These are phyloP conservation scores for Drosophila miranda DNA, from an alignment of 1,140 invertebrate species.

Conservation along the genomic window DNA sequence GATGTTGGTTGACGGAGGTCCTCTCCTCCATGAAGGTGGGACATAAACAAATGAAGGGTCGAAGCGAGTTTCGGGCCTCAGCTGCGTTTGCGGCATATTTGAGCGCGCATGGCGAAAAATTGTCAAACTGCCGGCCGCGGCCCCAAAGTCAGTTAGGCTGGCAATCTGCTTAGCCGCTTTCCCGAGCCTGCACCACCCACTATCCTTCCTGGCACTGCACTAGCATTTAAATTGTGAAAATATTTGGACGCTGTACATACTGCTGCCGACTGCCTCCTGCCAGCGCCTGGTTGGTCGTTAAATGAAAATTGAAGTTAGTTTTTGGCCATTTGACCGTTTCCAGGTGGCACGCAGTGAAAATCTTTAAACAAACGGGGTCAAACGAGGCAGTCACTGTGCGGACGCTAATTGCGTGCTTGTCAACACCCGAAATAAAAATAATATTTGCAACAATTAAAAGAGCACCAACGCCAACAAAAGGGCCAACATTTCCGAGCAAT, in stretches of 20 bases:
- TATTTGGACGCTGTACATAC: conserved; percentile 53
- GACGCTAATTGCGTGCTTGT: conserved; percentile 66
- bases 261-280: background rate
- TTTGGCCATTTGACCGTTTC: conserved; percentile 19
- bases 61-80: conserved; percentile 43
- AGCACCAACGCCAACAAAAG: conserved; percentile 41
- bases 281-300: conserved; percentile 35
- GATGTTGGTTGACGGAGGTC: too few species aligned
- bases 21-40: conserved; percentile 1
- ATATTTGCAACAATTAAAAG: conserved; percentile 77
- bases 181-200: conserved; percentile 9
- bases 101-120: conserved; percentile 69
- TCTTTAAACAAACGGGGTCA: conserved; percentile 51
- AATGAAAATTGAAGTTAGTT: conserved; percentile 60
- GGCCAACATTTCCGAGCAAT: conserved; percentile 25
- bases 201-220: conserved; percentile 12
- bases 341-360: conserved; percentile 17
- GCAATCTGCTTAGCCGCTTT: conserved; percentile 62
- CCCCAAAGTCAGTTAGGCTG: conserved; percentile 69
- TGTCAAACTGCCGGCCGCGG: conserved; percentile 70
- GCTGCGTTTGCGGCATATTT: conserved; percentile 73
- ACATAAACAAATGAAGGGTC: conserved; percentile 69
- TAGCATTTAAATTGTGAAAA: conserved; percentile 77
- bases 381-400: background rate
- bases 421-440: conserved; percentile 69